Evolutionary conservation across 2,888 invertebrate genomes (phyloP), one percentile per base, ranked within the genome.

Genomic region (Tubulanus polymorphus): DNA sequence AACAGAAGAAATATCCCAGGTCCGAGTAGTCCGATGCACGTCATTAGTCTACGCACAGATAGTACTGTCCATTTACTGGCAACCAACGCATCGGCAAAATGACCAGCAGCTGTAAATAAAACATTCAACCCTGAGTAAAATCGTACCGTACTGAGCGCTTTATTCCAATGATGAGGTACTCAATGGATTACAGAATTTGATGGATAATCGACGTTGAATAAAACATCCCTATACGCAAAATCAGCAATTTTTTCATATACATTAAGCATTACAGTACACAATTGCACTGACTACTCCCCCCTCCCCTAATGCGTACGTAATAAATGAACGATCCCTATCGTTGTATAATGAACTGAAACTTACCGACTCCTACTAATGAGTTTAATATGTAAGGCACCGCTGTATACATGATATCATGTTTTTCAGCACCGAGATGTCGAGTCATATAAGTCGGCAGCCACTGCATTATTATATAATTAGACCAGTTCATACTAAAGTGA

Each of bases 401-500:
- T 32, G 88, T 88, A 57, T 87, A 81, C 79, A 87, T 87, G 63
- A 88, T 84, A 69, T 85, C 85, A 70, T 85, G 84, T 62, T 84
- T 83, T 65, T 87, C 85, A 1, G 85, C 88, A 23, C 85, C 85
- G 35, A 88, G 80, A 67, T 83, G 83, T 57, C 85, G 79, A 0
- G 85, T 79, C 64, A 88, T 76, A 72, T 88, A 88, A 1, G 88
- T 88, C 2, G 88, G 88, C 60, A 88, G 77, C 88, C 88, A 88
- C 72, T 87, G 87, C 87, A 88, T 88, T 65, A 88, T 87, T 61
- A 88, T 88, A 70, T 88, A 88, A 67, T 86, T 88, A 52, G 86
- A 86, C 88, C 88, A 88, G 75, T 88, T 88, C 88, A 88, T 88
- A 28, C 86, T 85, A 75, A 88, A 88, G 77, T 88, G 88, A 30